Percentiles rank a stretch among this genome's conserved stretches.
Evolutionary conservation across 1,140 invertebrate genomes (phyloP).

Genomic region (Anadara kagoshimensis): DNA sequence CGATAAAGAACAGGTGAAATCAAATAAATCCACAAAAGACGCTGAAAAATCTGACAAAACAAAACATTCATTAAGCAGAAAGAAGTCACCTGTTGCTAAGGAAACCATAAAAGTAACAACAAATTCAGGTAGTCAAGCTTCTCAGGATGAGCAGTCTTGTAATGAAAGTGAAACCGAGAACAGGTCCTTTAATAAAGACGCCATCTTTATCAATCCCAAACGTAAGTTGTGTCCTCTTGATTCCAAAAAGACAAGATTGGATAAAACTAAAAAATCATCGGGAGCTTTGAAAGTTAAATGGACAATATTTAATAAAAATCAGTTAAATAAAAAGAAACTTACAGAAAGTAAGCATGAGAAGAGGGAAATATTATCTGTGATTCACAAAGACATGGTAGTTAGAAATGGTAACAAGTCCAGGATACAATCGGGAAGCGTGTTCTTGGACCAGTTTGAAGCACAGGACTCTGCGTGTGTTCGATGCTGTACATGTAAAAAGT

Average conservation of each 20-base stretch:
- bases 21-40: background rate
- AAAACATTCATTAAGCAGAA: conserved; percentile 1
- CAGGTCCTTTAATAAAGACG: conserved; percentile 1
- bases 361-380: conserved; percentile 35
- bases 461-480: conserved; percentile 59
- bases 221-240: background rate
- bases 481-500: conserved; percentile 63
- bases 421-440: conserved; percentile 60
- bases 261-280: conserved; percentile 45
- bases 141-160: conserved; percentile 3
- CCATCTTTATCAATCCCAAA: conserved; percentile 5
- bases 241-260: conserved; percentile 25
- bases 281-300: conserved; percentile 56
- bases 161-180: conserved; percentile 24
- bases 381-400: conserved; percentile 43
- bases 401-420: conserved; percentile 30
- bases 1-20: background rate
- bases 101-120: background rate
- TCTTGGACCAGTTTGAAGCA: conserved; percentile 60
- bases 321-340: conserved; percentile 12
- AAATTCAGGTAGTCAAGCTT: background rate
- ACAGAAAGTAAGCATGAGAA: conserved; percentile 15
- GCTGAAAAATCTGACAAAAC: conserved; percentile 8
- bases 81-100: conserved; percentile 2
- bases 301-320: conserved; percentile 39